Base-by-base conservation (phyloP, 2,888 invertebrate species). In the Spilosoma lubricipeda region DNA sequence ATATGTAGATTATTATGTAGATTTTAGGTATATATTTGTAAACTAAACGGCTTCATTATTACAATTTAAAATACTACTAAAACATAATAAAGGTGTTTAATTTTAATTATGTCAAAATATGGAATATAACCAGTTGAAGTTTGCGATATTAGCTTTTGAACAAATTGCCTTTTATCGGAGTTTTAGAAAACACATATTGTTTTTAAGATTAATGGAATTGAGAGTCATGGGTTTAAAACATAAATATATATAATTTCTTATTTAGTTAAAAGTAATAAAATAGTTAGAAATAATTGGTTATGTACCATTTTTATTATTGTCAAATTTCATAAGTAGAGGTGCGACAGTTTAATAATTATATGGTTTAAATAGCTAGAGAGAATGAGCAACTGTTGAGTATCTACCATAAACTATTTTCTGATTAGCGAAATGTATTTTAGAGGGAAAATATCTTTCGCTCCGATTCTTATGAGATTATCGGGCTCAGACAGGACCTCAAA, bases 401-500 rank as follows among this genome's bases (percentile, higher is more conserved):
- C 48, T 70, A 59, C 67, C 23, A 42, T 42, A 36, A 39, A 65
- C 48, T 52, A 45, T 48, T 52, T 30, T 74, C 67, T 73, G 73
- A 77, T 79, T 77, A 72, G 73, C 65, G 77, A 78, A 79, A 70
- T 77, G 59, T 70, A 75, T 36, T 68, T 72, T 59, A 70, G 70
- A 65, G 36, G 45, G 59, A 45, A 77, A 82, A 83, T 73, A 78
- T 74, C 74, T 77, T 82, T 81, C 85, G 85, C 83, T 85, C 82
- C 82, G 83, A 83, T 82, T 86, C 80, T 73, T 76, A 27, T 78
- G 88, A 89, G 89, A 88, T 80, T 82, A 91, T 88, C 89, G 90
- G 90, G 90, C 90, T 91, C 89, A 82, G 87, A 90, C 89, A 77
- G 75, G 71, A 83, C 88, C 90, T 88, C 88, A 73, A 81, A 83